phyloP scores from a whole-genome alignment of 2,113 vertebrate genomes.

The Ia io region DNA sequence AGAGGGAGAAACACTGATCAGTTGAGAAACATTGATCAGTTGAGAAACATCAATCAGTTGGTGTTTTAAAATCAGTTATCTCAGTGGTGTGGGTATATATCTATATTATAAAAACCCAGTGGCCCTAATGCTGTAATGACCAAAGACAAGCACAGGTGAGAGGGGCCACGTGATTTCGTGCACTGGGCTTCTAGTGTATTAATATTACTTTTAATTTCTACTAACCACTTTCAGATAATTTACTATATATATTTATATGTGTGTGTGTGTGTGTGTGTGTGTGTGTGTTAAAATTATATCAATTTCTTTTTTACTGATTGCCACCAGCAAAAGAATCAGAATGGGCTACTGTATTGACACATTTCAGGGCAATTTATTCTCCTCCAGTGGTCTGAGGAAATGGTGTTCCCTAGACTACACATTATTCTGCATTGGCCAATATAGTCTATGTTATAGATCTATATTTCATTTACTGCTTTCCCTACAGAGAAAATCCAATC shows the following conservation, averaged over 20 bases:
- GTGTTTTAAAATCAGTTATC: neutral
- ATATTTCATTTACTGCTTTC: conserved; percentile 63
- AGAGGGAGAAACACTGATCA: too few species aligned
- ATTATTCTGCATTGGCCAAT: conserved; percentile 52
- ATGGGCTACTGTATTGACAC: neutral
- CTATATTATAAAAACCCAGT: too few species aligned
- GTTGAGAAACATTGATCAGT: too few species aligned
- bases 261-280: too few species aligned
- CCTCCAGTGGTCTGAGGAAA: conserved; percentile 41
- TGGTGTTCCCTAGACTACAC: conserved; percentile 29
- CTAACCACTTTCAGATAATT: conserved; percentile 7
- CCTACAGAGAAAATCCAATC: conserved; percentile 55
- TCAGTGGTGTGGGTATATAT: neutral
- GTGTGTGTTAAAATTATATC: conserved; percentile 45
- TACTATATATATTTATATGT: neutral
- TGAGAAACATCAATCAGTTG: neutral
- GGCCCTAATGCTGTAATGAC: too few species aligned
- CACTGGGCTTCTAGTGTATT: neutral
- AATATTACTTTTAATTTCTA: conserved; percentile 34
- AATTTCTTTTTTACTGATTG: conserved; percentile 49
- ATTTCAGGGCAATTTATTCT: conserved; percentile 46
- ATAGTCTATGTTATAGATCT: conserved; percentile 41
- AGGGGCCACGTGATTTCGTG: too few species aligned
- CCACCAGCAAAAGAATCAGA: conserved; percentile 22
- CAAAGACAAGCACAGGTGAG: too few species aligned